Base-by-base conservation (phyloP, 2,113 vertebrate genomes). In the Erythrolamprus reginae region DNA sequence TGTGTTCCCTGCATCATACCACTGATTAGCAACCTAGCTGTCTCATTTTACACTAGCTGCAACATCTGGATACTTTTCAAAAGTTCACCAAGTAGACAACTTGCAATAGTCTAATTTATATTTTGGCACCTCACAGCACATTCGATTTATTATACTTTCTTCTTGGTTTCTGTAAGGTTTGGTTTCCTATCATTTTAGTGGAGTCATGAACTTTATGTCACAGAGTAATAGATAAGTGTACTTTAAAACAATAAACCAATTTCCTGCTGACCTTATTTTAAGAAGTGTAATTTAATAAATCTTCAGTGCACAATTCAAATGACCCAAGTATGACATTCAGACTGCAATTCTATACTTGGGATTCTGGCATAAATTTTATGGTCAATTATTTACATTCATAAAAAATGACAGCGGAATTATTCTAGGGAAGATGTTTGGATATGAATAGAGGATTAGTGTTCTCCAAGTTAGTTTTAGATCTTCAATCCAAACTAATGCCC, bases 201-300 rank as follows among this genome's bases (percentile, higher is more conserved):
- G 33, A 86, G 50, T 12, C 82, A 82, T 87, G 70, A 83, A 91
- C 45, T 55, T 58, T 88, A 91, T 82, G 52, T 91, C n/a, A 21
- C 70, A 90, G 48, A 10, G 9, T 50, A 86, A 65, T 51, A 86
- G 45, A 58, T 47, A 90, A 77, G 33, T 45, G n/a, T 45, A 28
- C 23, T 86, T 90, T 53, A 77, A 58, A 86, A 90, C 12, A 90
- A 77, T 53, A 70, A 85, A 10, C 50, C 24, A 90, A 90, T 86
- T 86, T 77, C 28, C 70, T 88, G 33, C 56, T 87, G 42, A 47
- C 38, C 45, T 82, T 55, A 47, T 55, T n/a, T 23, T 87, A 24
- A 82, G 82, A 45, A 87, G 45, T 87, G 13, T 82, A 51, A 87
- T 82, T 87, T 82, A 38, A 87, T 82, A 87, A 42, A 83, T 87